A percentile compares a stretch with the other conserved stretches of the same genome.
Conservation (phyloP, 2,797 vertebrate species). For the Phaenicophaeus curvirostris region DNA sequence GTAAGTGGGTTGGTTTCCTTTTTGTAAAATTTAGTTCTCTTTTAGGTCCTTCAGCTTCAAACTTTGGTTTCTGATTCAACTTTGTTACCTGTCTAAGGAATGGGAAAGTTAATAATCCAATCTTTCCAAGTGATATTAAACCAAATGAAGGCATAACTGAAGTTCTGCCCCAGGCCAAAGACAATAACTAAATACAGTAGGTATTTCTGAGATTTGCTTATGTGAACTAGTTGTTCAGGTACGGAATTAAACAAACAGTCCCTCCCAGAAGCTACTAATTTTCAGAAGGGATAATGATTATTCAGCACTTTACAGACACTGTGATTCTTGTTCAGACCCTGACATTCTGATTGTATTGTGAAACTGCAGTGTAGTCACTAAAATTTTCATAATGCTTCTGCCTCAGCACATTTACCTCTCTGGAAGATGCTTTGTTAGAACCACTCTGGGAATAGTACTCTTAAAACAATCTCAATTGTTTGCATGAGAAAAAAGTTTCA, state of each 20-base stretch:
- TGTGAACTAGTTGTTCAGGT: not conserved
- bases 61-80: not conserved
- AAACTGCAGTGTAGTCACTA: not conserved
- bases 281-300: constrained; percentile 8
- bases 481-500: not conserved
- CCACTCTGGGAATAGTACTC: not conserved
- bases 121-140: not conserved
- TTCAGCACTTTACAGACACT: not conserved
- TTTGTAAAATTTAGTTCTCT: not conserved
- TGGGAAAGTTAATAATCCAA: not conserved
- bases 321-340: not conserved
- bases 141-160: not conserved
- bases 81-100: not conserved
- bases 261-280: not conserved
- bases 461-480: not conserved
- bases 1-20: accelerated
- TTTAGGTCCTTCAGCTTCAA: not conserved
- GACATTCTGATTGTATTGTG: not conserved
- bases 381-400: not conserved
- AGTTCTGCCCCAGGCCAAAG: not conserved
- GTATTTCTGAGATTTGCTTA: not conserved
- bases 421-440: not conserved
- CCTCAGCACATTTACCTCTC: not conserved
- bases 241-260: not conserved
- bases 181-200: not conserved